Percentiles rank a stretch among this genome's conserved stretches.
These are phyloP conservation scores for Spicauda simplicius DNA, from an alignment of 2,888 invertebrate genomes.

Conservation along the genomic window DNA sequence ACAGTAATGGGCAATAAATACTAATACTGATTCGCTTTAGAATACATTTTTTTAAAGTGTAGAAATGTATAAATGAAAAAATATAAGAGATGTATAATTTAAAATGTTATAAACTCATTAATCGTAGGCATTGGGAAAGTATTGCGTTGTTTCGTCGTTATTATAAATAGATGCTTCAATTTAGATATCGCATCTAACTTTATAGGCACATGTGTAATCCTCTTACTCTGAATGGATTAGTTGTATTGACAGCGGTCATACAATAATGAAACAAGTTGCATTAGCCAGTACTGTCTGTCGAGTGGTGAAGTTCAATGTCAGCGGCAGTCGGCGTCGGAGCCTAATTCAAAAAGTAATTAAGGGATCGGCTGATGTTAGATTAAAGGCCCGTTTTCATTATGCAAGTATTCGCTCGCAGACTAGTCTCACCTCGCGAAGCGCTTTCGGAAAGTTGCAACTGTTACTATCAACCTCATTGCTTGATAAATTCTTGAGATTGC, in stretches of 20 bases:
- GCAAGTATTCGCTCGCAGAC: conserved; percentile 3
- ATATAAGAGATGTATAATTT: no score
- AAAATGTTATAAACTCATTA: not conserved
- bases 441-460: conserved; percentile 19
- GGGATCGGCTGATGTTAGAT: conserved; percentile 9
- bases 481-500: conserved; percentile 7
- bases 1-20: no score
- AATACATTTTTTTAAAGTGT: no score
- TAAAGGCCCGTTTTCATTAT: conserved; percentile 21
- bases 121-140: not conserved
- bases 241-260: no score
- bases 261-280: not conserved
- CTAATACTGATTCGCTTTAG: no score
- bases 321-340: not conserved
- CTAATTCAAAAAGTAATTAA: conserved; percentile 22
- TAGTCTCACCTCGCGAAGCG: conserved; percentile 14
- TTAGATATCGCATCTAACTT: not conserved
- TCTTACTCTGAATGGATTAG: not conserved
- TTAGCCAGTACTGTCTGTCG: not conserved
- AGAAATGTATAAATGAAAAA: no score
- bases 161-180: not conserved
- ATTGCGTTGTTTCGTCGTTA: no score
- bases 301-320: conserved; percentile 23
- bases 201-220: not conserved
- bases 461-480: conserved; percentile 11